Evolutionary conservation across 2,888 invertebrate genomes (phyloP), one percentile per base, ranked within the genome.

Genomic region (Priocnemis perturbator): DNA sequence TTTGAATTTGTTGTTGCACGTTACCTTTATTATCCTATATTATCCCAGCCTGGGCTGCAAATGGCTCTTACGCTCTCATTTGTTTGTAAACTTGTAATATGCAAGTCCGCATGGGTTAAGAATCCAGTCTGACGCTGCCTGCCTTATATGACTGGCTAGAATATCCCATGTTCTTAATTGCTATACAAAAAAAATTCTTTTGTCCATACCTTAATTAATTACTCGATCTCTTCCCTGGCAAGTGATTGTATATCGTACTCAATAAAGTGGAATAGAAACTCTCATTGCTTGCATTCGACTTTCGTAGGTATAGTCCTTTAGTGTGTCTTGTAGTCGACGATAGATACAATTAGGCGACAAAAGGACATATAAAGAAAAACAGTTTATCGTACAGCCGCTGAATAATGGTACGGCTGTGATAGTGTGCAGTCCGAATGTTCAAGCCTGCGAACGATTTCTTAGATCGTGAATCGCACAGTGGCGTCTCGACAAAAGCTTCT

Each of bases 21-120:
- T 78, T 75, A 73, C 67, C 73, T 79, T 37, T 73, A 75, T 73
- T 71, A 81, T 69, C 78, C 69, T 66, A 69, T 57, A 81, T 61
- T 58, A 74, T 81, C 76, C 79, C 76, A 81, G 81, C 79, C 79
- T 81, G 76, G 67, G 79, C 81, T 79, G 76, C 74, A 76, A 68
- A 65, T 65, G 66, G 79, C 74, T 79, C 81, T 71, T 69, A 74
- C 59, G 67, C 63, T 81, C 67, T 71, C 60, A 67, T 73, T 37
- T 73, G 52, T 69, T 73, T 56, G 67, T 69, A 60, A 70, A 72
- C 67, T 64, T 78, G 67, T 70, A 67, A 74, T 44, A 71, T 75
- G 71, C 75, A 76, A 81, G 73, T 83, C 37, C 85, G 85, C 86
- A 86, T 86, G 85, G 82, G 84, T 84, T 83, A 73, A 63, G 60